Percentiles rank a stretch among this genome's conserved stretches.
Conservation (phyloP, 2,888 invertebrate species). For the Corbicula japonica region DNA sequence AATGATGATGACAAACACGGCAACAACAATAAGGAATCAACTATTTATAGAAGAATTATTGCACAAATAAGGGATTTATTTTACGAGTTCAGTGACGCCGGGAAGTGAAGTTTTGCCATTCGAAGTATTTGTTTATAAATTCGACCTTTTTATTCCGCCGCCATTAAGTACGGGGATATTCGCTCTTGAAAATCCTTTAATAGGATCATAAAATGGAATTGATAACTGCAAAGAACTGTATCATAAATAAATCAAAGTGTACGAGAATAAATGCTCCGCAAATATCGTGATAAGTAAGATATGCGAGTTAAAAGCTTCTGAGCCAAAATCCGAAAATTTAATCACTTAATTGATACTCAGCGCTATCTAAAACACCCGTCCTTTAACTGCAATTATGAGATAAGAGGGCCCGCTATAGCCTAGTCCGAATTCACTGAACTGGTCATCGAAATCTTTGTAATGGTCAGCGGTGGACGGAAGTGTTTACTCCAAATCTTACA, state of each 20-base stretch:
- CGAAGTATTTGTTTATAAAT: constrained; percentile 45
- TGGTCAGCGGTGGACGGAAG: constrained; percentile 10
- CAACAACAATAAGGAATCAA: too few relatives aligned
- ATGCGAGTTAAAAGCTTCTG: constrained; percentile 44
- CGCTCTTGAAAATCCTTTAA: constrained; percentile 41
- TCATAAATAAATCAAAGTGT: constrained; percentile 48
- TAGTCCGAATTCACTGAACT: constrained; percentile 15
- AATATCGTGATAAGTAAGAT: constrained; percentile 31
- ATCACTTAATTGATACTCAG: constrained; percentile 55
- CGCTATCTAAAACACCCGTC: constrained; percentile 36
- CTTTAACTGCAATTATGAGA: constrained; percentile 55
- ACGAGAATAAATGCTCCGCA: constrained; percentile 39
- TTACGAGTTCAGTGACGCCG: constrained; percentile 14
- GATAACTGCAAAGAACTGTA: constrained; percentile 28
- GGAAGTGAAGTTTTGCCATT: constrained; percentile 12
- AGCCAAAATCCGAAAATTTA: constrained; percentile 26
- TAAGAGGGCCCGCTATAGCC: constrained; percentile 18
- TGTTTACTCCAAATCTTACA: background rate
- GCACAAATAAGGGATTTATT: too few relatives aligned
- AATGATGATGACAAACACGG: too few relatives aligned
- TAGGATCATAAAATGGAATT: constrained; percentile 40
- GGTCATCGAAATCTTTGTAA: constrained; percentile 19
- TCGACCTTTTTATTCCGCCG: constrained; percentile 37
- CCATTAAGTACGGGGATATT: constrained; percentile 22
- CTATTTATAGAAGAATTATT: too few relatives aligned